Evolutionary conservation across 2,113 vertebrate species (phyloP), one percentile per base, ranked within the genome.

Genomic region (Lates calcarifer): DNA sequence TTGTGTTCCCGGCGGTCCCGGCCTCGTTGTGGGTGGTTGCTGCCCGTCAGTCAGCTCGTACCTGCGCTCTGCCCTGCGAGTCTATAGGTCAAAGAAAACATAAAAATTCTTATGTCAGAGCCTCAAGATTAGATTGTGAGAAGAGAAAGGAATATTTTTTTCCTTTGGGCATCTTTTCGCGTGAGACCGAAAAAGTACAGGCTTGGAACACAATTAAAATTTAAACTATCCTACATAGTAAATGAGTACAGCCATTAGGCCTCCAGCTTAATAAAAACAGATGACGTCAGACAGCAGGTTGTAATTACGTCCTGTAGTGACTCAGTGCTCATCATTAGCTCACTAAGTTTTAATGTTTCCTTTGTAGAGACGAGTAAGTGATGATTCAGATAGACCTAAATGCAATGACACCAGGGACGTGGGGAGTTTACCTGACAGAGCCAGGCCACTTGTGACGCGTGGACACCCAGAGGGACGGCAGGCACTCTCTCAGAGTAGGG

Each of bases 401-500:
- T 22, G 15, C 1, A 28, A 65, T n/a, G 68, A 43, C 15, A 24
- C 11, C 37, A 39, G 22, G 35, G 37, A 2, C 8, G 15, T 2
- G 26, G 28, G 49, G 82, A 3, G 64, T 62, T 90, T 72, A 95
- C 95, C 93, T 95, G 95, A 80, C 90, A 94, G 83, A 95, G 86
- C 74, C 93, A 92, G 78, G 93, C 92, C 87, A 94, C 93, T 89
- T 92, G 94, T 64, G 92, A 89, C 13, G 92, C 83, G 74, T 92
- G 93, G 84, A 93, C 92, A 79, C 92, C 92, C 84, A 91, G 76
- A 63, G 93, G 94, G 79, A 89, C 84, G 56, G 89, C 86, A 1
- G 92, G 89, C 20, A 89, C 82, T 88, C 93, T 90, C 91, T 92
- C 92, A 0, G 90, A 83, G 86, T 95, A 95, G 49, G 94, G 93